phyloP scores from a whole-genome alignment of 2,113 vertebrate genomes.

The Bambusicola thoracicus region DNA sequence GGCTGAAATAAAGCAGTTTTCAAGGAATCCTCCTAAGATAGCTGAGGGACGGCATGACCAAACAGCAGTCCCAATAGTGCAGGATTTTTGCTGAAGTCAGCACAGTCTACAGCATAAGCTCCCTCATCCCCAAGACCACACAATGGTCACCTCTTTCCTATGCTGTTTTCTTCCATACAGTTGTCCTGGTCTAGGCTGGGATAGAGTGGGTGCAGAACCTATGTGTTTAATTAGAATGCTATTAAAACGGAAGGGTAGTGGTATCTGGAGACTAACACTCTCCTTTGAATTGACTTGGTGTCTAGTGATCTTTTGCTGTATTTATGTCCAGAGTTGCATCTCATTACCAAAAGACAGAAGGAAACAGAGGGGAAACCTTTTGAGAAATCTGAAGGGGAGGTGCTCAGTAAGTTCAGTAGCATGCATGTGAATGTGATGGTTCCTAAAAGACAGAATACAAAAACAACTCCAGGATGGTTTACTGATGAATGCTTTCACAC shows the following conservation, averaged over 20 bases:
- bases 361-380: not conserved
- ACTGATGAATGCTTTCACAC: not conserved
- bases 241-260: not conserved
- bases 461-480: not conserved
- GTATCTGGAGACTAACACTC: not conserved
- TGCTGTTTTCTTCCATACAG: not conserved
- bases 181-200: not conserved
- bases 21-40: not conserved
- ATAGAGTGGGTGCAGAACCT: not conserved
- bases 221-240: not conserved
- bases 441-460: not conserved
- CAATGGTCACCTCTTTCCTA: not conserved
- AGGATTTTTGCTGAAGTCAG: not conserved
- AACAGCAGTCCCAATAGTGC: not conserved
- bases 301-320: conserved; percentile 3
- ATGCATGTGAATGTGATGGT: not conserved
- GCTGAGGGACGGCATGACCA: not conserved
- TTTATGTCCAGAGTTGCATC: not conserved
- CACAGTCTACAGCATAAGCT: not conserved
- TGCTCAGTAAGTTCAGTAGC: not conserved
- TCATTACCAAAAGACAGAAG: not conserved
- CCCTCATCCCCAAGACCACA: not conserved
- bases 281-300: not conserved
- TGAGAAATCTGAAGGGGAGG: not conserved
- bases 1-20: not conserved